Evolutionary conservation across 2,888 invertebrate species (phyloP).

Genomic region (Macrophya annulata): DNA sequence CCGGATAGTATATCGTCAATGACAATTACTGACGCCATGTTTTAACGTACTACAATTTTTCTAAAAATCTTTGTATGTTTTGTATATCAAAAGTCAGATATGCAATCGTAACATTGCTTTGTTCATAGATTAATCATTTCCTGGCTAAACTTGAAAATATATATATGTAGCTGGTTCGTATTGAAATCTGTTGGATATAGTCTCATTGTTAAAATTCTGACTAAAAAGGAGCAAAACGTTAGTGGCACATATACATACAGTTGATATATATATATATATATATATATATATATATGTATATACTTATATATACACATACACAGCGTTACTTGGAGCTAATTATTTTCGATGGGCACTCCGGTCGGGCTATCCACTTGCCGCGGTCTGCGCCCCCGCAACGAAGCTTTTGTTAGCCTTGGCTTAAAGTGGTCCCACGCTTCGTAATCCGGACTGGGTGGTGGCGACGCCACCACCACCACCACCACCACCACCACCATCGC

Average conservation of each 20-base stretch:
- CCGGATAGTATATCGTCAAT: background rate
- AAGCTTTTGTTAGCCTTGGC: constrained; percentile 54
- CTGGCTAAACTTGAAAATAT: background rate
- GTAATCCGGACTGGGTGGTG: constrained; percentile 32
- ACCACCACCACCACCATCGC: too few relatives aligned
- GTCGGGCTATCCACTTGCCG: constrained; percentile 44
- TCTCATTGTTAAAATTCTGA: constrained; percentile 14
- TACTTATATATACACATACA: background rate
- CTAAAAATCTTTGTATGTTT: background rate
- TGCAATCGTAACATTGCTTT: background rate
- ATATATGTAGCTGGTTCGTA: background rate
- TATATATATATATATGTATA: background rate
- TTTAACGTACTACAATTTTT: background rate
- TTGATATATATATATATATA: background rate
- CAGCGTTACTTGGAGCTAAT: constrained; percentile 59
- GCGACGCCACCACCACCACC: background rate
- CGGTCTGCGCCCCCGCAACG: constrained; percentile 47
- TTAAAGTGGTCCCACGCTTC: constrained; percentile 51
- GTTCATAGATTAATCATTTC: background rate
- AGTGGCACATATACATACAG: background rate
- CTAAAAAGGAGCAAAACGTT: constrained; percentile 40
- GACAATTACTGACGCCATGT: background rate
- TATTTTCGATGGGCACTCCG: constrained; percentile 62
- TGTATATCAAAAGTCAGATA: background rate
- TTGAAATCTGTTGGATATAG: background rate